Evolutionary conservation across 2,797 vertebrate species (phyloP).

Genomic region (Pangasius djambal): DNA sequence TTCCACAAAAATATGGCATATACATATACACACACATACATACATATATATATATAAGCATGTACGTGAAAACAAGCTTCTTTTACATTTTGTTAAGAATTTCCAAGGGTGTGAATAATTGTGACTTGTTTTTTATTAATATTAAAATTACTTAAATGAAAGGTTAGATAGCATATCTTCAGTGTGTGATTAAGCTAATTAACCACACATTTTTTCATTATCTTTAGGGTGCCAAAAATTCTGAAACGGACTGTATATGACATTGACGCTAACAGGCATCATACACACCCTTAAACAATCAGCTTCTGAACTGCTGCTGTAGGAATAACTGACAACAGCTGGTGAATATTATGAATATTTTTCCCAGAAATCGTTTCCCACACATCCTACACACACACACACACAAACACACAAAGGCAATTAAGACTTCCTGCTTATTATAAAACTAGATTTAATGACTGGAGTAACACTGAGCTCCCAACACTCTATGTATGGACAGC

Average conservation of each 20-base stretch:
- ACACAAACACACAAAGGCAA: not conserved
- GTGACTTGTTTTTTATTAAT: not conserved
- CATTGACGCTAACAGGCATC: not conserved
- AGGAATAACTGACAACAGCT: not conserved
- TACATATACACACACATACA: too few species aligned
- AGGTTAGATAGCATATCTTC: not conserved
- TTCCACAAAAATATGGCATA: too few species aligned
- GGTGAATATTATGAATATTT: not conserved
- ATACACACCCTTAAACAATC: not conserved
- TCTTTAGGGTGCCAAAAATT: not conserved
- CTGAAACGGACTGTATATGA: not conserved
- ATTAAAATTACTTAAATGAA: not conserved
- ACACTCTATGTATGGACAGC: not conserved
- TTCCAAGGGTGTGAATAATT: not conserved
- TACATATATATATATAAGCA: too few species aligned
- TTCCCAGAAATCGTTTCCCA: not conserved
- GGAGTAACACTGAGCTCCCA: not conserved
- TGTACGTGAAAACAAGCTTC: too few species aligned
- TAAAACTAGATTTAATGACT: not conserved
- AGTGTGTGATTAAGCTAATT: not conserved
- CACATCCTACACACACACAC: not conserved
- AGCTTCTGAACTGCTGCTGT: not conserved
- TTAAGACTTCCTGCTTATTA: not conserved
- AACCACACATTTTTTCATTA: not conserved
- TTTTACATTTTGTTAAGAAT: too few species aligned